A percentile compares a stretch with the other conserved stretches of the same genome.
Evolutionary conservation across 1,140 invertebrate genomes (phyloP).

Genomic region (Parapsyche elsis): DNA sequence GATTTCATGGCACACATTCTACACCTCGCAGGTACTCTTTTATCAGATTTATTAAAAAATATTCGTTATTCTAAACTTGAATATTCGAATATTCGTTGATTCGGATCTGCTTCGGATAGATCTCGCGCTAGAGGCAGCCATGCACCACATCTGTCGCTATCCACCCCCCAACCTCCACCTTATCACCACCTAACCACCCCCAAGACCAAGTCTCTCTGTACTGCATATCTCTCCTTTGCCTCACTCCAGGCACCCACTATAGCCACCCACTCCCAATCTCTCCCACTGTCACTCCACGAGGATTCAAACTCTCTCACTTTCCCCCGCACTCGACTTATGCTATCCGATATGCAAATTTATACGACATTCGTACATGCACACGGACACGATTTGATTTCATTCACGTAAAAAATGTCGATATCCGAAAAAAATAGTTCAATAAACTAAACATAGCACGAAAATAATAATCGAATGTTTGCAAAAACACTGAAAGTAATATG

Average conservation of each 20-base stretch:
- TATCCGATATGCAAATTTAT: no score
- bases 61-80: no score
- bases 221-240: background rate
- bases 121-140: conserved; percentile 61
- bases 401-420: no score
- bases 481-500: no score
- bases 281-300: background rate
- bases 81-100: conserved; percentile 44
- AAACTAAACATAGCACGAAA: no score
- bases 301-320: background rate
- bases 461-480: no score
- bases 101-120: conserved; percentile 57
- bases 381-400: no score
- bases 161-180: conserved; percentile 48
- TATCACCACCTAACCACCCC: conserved; percentile 27
- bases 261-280: background rate
- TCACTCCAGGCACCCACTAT: background rate
- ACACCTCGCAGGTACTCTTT: no score
- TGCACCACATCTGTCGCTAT: conserved; percentile 67
- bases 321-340: background rate
- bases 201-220: background rate
- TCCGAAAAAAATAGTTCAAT: no score
- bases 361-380: no score
- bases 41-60: no score
- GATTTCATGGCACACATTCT: no score